Base-by-base conservation (phyloP, 2,888 invertebrate species). In the Rhogogaster chlorosoma region DNA sequence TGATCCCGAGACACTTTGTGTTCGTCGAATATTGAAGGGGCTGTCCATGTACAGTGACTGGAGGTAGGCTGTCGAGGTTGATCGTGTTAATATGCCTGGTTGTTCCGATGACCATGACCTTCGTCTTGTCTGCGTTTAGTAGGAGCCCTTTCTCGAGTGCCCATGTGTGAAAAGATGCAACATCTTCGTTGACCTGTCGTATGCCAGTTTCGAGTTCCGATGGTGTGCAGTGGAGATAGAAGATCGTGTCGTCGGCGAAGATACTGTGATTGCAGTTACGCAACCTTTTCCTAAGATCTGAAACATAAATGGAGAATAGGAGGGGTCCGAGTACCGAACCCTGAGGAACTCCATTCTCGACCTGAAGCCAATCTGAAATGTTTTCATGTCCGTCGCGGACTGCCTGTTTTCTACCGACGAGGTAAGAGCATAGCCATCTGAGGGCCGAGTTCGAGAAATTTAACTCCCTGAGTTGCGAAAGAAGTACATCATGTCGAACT, bases 81-180 rank as follows among this genome's bases (percentile, higher is more conserved):
- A 71, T 84, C 7, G 22, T 84, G 5, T 71, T 73, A 18, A 85
- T 82, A 53, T 71, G 84, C 6, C 84, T 45, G 2, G 80, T 61
- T 0, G 80, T 75, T 38, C 85, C 85, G 0, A 84, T 38, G 15
- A 85, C 26, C 9, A 80, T 85, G 5, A 80, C 80, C 45, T 85
- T 84, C 5, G 85, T 85, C 57, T 85, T 85, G 4, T 70, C 78
- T 9, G 49, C 45, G 38, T 86, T 84, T 0, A 86, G 77, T 9
- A 15, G 18, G 2, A 86, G 82, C 4, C 73, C 38, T 18, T 84
- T 45, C 2, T 36, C 22, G 1, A 26, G 36, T 0, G 85, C 84
- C 71, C 84, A 73, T 6, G 22, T 12, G 10, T 26, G 1, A 26
- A 85, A 84, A 9, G 77, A 29, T 1, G 15, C 18, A 18, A 84